A percentile compares a stretch with the other conserved stretches of the same genome.
Evolutionary conservation across 2,113 vertebrate species (phyloP).

Genomic region (Sprattus sprattus): DNA sequence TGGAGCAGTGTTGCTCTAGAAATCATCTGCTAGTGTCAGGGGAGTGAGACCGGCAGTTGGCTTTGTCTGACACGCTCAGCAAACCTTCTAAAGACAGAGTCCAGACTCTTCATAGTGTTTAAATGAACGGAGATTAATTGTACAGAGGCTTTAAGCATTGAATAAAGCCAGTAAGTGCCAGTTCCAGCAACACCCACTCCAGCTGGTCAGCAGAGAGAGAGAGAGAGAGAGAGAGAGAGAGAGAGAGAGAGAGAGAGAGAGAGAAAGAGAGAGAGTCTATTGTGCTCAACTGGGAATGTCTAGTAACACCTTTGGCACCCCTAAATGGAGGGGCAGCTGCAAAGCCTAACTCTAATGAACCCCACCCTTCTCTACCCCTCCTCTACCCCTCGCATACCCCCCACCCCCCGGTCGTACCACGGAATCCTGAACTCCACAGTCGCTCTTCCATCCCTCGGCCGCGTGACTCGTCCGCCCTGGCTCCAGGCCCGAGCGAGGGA

Average conservation of each 20-base stretch:
- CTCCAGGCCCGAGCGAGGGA: neutral
- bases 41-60: neutral
- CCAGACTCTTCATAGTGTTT: neutral
- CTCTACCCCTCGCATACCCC: neutral
- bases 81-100: neutral
- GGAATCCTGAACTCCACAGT: neutral
- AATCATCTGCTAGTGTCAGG: neutral
- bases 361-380: conserved; percentile 16
- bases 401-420: neutral
- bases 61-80: neutral
- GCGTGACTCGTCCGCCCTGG: neutral
- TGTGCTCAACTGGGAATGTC: neutral
- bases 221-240: conserved; percentile 1
- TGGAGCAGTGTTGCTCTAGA: neutral
- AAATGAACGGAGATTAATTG: neutral
- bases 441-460: neutral
- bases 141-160: neutral
- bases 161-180: neutral
- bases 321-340: neutral
- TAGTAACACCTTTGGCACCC: neutral
- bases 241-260: neutral
- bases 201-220: neutral
- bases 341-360: neutral
- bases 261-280: neutral
- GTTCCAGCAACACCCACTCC: too few relatives aligned